Percentiles rank a stretch among this genome's conserved stretches.
phyloP scores from a whole-genome alignment of 2,113 vertebrate genomes.

The Erinaceus europaeus region DNA sequence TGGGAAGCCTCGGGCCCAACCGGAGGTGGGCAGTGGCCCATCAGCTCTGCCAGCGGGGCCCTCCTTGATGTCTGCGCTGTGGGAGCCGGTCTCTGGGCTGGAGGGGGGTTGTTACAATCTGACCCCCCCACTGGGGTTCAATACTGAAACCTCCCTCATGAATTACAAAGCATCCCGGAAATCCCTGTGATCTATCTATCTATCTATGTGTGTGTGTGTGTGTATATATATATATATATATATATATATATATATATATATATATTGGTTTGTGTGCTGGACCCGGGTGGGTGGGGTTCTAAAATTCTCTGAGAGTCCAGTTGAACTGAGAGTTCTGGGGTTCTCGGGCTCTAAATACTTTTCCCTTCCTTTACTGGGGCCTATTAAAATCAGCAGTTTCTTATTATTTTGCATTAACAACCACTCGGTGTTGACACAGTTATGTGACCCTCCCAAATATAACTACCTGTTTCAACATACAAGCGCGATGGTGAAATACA shows the following conservation, averaged over 20 bases:
- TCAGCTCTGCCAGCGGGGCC: background rate
- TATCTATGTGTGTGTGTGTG: too few relatives aligned
- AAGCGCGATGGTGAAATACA: constrained; percentile 11
- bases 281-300: constrained; percentile 12
- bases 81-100: background rate
- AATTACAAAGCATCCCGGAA: constrained; percentile 33
- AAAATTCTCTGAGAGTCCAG: constrained; percentile 5
- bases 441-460: constrained; percentile 41
- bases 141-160: constrained; percentile 6
- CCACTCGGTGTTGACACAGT: constrained; percentile 36
- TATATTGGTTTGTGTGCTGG: background rate
- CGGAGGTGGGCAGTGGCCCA: background rate
- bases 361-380: constrained; percentile 15
- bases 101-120: background rate
- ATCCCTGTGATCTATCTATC: constrained; percentile 33
- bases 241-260: too few relatives aligned
- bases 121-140: background rate
- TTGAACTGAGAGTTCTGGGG: background rate
- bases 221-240: too few relatives aligned
- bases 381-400: constrained; percentile 39
- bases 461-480: constrained; percentile 49
- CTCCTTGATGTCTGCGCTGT: background rate
- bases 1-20: background rate
- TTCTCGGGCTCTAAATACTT: background rate
- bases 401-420: constrained; percentile 38